Conservation (phyloP, 2,797 vertebrate species). For the Rhynchotus rufescens region DNA sequence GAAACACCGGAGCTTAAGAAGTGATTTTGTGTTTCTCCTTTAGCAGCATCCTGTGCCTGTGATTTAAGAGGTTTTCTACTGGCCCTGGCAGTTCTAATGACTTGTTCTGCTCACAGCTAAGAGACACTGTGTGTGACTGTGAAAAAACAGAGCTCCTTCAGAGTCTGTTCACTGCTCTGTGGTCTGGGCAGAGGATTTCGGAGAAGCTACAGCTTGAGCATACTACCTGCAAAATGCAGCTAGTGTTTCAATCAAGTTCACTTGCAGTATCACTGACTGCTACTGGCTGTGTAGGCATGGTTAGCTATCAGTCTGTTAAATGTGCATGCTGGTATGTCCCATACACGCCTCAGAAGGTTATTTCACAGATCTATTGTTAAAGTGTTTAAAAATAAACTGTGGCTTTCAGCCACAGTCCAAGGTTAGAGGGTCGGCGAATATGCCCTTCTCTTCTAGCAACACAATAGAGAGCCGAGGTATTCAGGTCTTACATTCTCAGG, state of each 20-base stretch:
- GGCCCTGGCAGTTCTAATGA: background rate
- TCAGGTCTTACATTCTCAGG: background rate
- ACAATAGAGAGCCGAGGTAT: background rate
- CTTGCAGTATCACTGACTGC: conserved; percentile 1
- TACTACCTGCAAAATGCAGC: background rate
- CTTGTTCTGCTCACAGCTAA: background rate
- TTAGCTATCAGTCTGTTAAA: background rate
- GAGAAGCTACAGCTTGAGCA: background rate
- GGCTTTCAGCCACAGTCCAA: conserved; percentile 6
- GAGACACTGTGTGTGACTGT: background rate
- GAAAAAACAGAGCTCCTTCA: background rate
- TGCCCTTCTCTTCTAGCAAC: background rate
- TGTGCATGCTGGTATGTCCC: background rate
- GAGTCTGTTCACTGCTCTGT: background rate
- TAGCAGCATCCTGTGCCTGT: background rate
- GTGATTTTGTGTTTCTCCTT: background rate
- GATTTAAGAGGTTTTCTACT: background rate
- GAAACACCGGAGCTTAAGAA: background rate
- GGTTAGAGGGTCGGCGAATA: conserved; percentile 34
- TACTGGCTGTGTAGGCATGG: background rate
- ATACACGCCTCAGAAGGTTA: conserved; percentile 25
- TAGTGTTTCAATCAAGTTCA: background rate
- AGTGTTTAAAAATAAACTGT: conserved; percentile 41
- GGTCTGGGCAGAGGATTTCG: background rate
- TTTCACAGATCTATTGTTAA: conserved; percentile 52